Base-by-base conservation (phyloP, 2,113 vertebrate genomes). In the Anthoscopus minutus region DNA sequence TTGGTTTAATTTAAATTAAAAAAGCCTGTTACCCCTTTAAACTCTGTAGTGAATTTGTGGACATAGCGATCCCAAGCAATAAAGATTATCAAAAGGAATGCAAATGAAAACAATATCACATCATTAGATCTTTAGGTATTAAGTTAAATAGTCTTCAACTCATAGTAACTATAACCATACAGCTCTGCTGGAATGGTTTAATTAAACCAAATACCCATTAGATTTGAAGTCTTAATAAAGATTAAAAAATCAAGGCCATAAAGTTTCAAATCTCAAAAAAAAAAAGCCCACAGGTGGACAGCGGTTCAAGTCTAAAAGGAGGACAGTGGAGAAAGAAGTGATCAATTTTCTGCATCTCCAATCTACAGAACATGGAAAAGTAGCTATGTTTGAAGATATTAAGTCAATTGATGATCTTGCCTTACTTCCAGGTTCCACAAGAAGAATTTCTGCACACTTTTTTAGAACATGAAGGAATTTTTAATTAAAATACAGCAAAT, bases 101-200 rank as follows among this genome's bases (percentile, higher is more conserved):
- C 33, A 93, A 93, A 92, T 95, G 57, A 77, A 93, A 94, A 67
- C 44, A 88, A 50, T 88, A 95, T 92, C 82, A 88, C 79, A 60
- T 82, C 62, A 90, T 96, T 85, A 85, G 66, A 96, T 94, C 87
- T 93, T 94, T 91, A 85, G n/a, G 73, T 92, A 96, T 96, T 94
- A 95, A 92, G 71, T 89, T 85, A 96, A 96, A 96, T 96, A 93
- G 57, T 86, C 69, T 84, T 89, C 33, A 70, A 71, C 20, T 89
- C 81, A 51, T 56, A 66, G 61, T 73, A 81, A 76, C 86, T 86
- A 23, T 79, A 6, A 90, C 37, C 72, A 91, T 54, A n/a, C 16
- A 73, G 25, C 50, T 78, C 56, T 91, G 50, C 47, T 78, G 67
- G 45, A 80, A 69, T 13, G 7, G 25, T 89, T 93, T 95, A 96